These are phyloP conservation scores for Opisthocomus hoazin DNA, from an alignment of 2,113 vertebrate species.

Conservation along the genomic window DNA sequence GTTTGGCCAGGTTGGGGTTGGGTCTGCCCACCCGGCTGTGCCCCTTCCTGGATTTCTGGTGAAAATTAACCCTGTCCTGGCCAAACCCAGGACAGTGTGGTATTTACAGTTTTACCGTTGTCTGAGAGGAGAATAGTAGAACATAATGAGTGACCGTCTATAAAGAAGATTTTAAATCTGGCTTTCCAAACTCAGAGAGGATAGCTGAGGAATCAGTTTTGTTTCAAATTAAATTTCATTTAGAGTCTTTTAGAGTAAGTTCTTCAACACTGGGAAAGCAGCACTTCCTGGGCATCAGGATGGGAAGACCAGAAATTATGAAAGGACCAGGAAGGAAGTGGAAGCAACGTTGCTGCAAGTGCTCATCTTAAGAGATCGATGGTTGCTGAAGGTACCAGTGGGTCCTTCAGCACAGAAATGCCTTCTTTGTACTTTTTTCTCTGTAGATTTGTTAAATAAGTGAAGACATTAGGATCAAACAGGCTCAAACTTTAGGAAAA, in stretches of 20 bases:
- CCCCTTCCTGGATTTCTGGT: too few relatives aligned
- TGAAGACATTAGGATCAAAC: neutral
- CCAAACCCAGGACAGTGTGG: too few relatives aligned
- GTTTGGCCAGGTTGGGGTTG: too few relatives aligned
- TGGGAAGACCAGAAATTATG: neutral
- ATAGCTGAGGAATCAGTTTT: neutral
- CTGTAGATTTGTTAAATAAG: neutral
- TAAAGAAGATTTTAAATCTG: neutral
- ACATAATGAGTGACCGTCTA: neutral
- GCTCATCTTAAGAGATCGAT: neutral
- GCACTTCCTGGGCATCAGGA: neutral
- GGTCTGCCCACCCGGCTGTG: too few relatives aligned
- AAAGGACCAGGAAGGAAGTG: neutral
- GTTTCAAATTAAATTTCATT: neutral
- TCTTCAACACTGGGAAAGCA: neutral
- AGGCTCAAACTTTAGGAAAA: neutral
- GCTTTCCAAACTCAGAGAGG: neutral
- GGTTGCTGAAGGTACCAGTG: neutral
- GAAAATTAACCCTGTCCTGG: too few relatives aligned
- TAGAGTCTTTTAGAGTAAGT: neutral
- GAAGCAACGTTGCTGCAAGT: neutral
- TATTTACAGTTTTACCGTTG: too few relatives aligned
- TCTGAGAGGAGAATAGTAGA: neutral
- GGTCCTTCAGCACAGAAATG: neutral
- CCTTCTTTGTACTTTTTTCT: neutral